Percentiles rank a stretch among this genome's conserved stretches.
Conservation (phyloP, 1,140 invertebrate species). For the Mya arenaria region DNA sequence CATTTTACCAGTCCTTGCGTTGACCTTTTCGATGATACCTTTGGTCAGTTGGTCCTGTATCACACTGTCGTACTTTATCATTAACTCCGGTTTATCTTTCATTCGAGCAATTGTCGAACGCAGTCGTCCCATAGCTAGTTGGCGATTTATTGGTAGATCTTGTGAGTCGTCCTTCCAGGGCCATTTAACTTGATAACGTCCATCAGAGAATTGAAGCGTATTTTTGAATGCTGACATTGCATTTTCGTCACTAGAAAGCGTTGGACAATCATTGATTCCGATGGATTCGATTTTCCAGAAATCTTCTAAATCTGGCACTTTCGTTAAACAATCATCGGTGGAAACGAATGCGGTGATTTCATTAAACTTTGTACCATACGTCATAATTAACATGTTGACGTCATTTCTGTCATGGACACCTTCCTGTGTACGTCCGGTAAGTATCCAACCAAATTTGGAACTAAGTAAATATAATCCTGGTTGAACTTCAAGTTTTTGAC, state of each 20-base stretch:
- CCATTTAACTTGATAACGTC: constrained; percentile 1
- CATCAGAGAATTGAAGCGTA: neutral
- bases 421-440: no score
- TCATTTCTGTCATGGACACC: no score
- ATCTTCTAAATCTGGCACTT: no score
- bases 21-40: constrained; percentile 16
- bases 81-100: constrained; percentile 6
- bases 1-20: neutral
- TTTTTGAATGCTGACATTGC: constrained; percentile 6
- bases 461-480: neutral
- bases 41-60: constrained; percentile 14
- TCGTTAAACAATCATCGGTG: no score
- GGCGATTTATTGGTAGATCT: constrained; percentile 1
- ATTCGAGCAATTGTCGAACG: neutral
- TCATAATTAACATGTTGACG: no score
- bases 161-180: neutral
- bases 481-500: neutral
- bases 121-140: constrained; percentile 10
- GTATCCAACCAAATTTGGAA: no score
- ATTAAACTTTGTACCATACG: no score
- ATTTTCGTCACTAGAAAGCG: neutral
- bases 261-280: constrained; percentile 1
- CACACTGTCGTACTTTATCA: constrained; percentile 1
- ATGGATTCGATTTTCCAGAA: no score
- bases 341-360: no score